A percentile compares a stretch with the other conserved stretches of the same genome.
These are phyloP conservation scores for Sphinx pinastri DNA, from an alignment of 2,888 invertebrate species.

Conservation along the genomic window DNA sequence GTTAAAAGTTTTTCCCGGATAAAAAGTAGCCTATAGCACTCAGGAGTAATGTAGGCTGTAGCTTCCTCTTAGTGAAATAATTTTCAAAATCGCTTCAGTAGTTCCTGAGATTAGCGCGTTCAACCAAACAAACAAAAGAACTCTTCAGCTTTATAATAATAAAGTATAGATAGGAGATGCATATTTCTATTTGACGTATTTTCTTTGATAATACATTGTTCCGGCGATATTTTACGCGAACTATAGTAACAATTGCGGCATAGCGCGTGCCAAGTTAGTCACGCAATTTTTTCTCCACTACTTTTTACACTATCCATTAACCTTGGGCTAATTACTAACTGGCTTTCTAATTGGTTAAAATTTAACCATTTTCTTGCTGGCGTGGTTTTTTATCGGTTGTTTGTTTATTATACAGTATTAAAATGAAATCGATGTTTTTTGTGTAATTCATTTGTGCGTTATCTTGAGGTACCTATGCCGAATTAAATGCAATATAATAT, in stretches of 20 bases:
- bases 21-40: too few species aligned
- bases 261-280: constrained; percentile 61
- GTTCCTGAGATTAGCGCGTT: too few species aligned
- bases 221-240: constrained; percentile 50
- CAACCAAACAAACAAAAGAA: too few species aligned
- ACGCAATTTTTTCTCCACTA: constrained; percentile 58
- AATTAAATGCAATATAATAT: neutral
- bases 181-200: neutral
- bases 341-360: constrained; percentile 55
- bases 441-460: too few species aligned
- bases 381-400: neutral
- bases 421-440: neutral
- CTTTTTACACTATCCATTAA: constrained; percentile 60
- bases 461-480: too few species aligned
- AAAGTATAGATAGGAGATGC: neutral
- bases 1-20: too few species aligned
- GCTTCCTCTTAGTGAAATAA: too few species aligned
- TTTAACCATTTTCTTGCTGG: constrained; percentile 9
- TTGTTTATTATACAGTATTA: neutral
- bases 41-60: too few species aligned
- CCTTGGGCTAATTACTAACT: constrained; percentile 70
- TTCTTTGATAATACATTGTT: constrained; percentile 41
- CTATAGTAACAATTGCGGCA: constrained; percentile 51
- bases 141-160: too few species aligned
- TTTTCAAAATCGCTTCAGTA: too few species aligned